phyloP scores from a whole-genome alignment of 1,140 invertebrate species.

The Cylas formicarius region DNA sequence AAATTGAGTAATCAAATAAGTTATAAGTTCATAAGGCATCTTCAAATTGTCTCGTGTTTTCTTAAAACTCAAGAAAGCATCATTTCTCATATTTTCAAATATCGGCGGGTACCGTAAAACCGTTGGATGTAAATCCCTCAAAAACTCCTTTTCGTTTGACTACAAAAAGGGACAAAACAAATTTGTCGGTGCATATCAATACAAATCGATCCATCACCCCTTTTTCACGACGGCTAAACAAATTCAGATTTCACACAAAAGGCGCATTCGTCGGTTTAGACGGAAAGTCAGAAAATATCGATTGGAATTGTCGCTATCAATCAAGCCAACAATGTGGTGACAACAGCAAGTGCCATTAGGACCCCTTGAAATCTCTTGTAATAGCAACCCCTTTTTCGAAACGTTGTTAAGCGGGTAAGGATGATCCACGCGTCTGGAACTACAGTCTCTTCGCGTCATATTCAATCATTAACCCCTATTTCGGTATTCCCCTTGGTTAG shows the following conservation, averaged over 20 bases:
- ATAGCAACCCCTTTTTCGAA: constrained; percentile 17
- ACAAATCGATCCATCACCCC: constrained; percentile 10
- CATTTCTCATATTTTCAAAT: no score
- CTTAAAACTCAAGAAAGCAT: no score
- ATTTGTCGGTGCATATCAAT: no score
- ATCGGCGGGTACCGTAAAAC: no score
- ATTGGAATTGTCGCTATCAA: constrained; percentile 17
- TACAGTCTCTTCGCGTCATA: constrained; percentile 15
- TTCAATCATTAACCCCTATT: constrained; percentile 7
- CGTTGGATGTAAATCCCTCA: no score
- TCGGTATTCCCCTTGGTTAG: no score
- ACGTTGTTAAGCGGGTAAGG: constrained; percentile 6
- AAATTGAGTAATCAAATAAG: no score
- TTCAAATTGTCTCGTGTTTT: no score
- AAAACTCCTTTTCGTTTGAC: no score
- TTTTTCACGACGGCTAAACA: no score
- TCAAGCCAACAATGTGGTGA: constrained; percentile 19
- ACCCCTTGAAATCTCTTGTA: constrained; percentile 13
- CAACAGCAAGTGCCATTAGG: constrained; percentile 16
- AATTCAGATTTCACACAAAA: constrained; percentile 9
- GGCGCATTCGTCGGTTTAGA: constrained; percentile 8
- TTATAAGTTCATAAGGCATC: no score
- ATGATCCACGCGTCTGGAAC: constrained; percentile 13
- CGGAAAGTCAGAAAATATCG: constrained; percentile 16
- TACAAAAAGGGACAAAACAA: no score